Evolutionary conservation across 2,797 vertebrate genomes (phyloP).

Genomic region (Helicolenus hilgendorfi): DNA sequence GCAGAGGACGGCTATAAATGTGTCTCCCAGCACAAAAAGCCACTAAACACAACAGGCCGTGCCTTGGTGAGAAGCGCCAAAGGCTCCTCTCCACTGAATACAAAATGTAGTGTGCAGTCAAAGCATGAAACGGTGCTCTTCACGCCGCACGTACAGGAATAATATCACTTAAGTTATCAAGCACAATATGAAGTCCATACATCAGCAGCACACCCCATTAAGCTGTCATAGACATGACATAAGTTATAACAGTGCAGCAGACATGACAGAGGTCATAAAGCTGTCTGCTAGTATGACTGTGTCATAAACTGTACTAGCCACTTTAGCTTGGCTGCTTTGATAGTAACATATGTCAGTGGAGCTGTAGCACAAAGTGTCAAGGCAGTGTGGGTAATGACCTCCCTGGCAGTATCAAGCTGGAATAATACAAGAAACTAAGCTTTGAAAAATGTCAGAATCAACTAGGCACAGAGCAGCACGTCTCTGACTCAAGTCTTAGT

Average conservation of each 20-base stretch:
- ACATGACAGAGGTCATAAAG: slow-evolving; percentile 81
- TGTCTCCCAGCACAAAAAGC: slow-evolving; percentile 49
- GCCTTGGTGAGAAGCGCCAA: slow-evolving; percentile 28
- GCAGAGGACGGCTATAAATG: slow-evolving; percentile 39
- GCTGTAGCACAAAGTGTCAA: slow-evolving; percentile 35
- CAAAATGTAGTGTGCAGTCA: slow-evolving; percentile 39
- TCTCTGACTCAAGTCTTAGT: background rate
- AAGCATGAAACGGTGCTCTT: slow-evolving; percentile 35
- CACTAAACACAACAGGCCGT: slow-evolving; percentile 53
- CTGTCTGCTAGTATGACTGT: slow-evolving; percentile 63
- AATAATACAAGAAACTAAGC: background rate
- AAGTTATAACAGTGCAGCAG: slow-evolving; percentile 62
- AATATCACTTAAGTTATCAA: slow-evolving; percentile 69
- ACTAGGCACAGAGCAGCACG: background rate
- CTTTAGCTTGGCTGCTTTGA: slow-evolving; percentile 62
- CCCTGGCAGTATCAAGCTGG: background rate
- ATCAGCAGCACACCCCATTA: slow-evolving; percentile 61
- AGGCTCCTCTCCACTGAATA: slow-evolving; percentile 42
- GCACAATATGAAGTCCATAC: slow-evolving; percentile 60
- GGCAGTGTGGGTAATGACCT: slow-evolving; percentile 39
- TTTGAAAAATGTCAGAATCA: slow-evolving; percentile 31
- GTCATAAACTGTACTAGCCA: slow-evolving; percentile 64
- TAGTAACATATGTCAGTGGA: slow-evolving; percentile 59
- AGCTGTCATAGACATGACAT: slow-evolving; percentile 64
- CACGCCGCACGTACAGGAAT: slow-evolving; percentile 25